Conservation (phyloP, 2,888 invertebrate species). For the Drosophila eohydei region DNA sequence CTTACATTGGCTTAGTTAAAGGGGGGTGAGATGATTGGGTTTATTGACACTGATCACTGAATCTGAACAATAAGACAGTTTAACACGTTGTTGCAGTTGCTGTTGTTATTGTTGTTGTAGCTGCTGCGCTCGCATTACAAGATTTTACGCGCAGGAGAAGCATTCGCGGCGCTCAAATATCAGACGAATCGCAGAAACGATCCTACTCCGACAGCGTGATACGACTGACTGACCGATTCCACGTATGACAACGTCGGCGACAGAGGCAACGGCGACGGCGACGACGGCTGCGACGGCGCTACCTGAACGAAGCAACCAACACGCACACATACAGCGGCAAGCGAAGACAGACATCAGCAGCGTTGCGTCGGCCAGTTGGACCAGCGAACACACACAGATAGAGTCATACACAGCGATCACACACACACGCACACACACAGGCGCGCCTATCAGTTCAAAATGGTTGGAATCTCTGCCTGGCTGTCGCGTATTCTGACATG, state of each 20-base stretch:
- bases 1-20: slow-evolving; percentile 23
- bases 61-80: slow-evolving; percentile 43
- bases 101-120: slow-evolving; percentile 23
- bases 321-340: slow-evolving; percentile 29
- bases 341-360: slow-evolving; percentile 36
- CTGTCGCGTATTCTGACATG: slow-evolving; percentile 73
- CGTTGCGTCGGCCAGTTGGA: slow-evolving; percentile 68
- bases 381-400: slow-evolving; percentile 32
- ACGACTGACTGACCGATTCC: slow-evolving; percentile 83
- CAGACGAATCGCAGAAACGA: slow-evolving; percentile 74
- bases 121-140: slow-evolving; percentile 55
- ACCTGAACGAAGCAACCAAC: slow-evolving; percentile 44
- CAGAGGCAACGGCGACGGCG: slow-evolving; percentile 33
- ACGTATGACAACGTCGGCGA: slow-evolving; percentile 55
- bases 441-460: slow-evolving; percentile 70
- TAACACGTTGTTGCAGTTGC: slow-evolving; percentile 23
- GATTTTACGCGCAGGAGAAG: slow-evolving; percentile 52
- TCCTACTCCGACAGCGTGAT: slow-evolving; percentile 84
- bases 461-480: slow-evolving; percentile 70
- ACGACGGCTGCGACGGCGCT: slow-evolving; percentile 43
- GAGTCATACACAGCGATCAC: slow-evolving; percentile 9
- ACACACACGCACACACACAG: slow-evolving; percentile 17
- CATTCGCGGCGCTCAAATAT: slow-evolving; percentile 51
- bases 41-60: slow-evolving; percentile 61
- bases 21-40: slow-evolving; percentile 3